phyloP scores from a whole-genome alignment of 1,140 invertebrate genomes.

The Anoplophora glabripennis region DNA sequence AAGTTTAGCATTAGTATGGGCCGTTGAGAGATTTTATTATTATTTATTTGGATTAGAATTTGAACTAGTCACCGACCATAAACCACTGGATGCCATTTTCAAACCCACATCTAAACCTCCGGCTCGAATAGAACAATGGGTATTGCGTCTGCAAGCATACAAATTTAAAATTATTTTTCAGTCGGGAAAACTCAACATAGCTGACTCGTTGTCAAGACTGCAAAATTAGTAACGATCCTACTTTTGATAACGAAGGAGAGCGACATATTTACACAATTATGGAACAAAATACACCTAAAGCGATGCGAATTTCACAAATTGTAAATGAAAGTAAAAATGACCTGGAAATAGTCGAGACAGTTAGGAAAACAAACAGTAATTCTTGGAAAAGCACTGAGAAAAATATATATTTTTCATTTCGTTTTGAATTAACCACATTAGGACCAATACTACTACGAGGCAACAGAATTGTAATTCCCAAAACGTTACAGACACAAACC shows the following conservation, averaged over 20 bases:
- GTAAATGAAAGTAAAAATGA: slow-evolving; percentile 3
- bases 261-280: slow-evolving; percentile 9
- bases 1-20: slow-evolving; percentile 43
- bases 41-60: slow-evolving; percentile 37
- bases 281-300: slow-evolving; percentile 15
- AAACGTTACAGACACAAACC: slow-evolving; percentile 17
- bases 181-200: slow-evolving; percentile 46
- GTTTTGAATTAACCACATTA: slow-evolving; percentile 18
- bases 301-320: slow-evolving; percentile 15
- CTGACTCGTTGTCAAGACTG: slow-evolving; percentile 44
- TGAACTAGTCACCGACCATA: slow-evolving; percentile 44
- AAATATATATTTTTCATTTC: slow-evolving; percentile 28
- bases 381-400: slow-evolving; percentile 6
- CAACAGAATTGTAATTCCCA: slow-evolving; percentile 40
- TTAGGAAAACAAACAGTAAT: slow-evolving; percentile 3
- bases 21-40: slow-evolving; percentile 31
- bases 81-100: slow-evolving; percentile 45
- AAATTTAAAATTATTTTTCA: slow-evolving; percentile 43
- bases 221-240: neutral
- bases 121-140: slow-evolving; percentile 44
- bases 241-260: slow-evolving; percentile 18
- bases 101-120: slow-evolving; percentile 35
- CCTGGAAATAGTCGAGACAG: neutral
- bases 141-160: slow-evolving; percentile 43
- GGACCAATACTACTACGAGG: slow-evolving; percentile 18